Evolutionary conservation across 2,797 vertebrate genomes (phyloP), one percentile per base, ranked within the genome.

Genomic region (Sebastes itinus): DNA sequence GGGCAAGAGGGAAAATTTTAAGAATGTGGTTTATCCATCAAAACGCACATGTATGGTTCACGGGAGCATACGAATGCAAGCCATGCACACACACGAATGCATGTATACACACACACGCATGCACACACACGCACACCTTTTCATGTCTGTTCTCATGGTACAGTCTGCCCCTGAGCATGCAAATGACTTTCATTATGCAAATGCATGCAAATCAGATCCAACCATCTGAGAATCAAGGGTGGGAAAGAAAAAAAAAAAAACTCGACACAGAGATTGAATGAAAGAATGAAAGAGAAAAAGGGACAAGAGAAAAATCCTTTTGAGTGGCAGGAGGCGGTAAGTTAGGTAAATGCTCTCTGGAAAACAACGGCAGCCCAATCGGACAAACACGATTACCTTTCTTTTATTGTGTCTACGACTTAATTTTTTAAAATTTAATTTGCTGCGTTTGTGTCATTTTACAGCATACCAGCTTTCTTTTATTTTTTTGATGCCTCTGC

Each of bases 171-270:
- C 96, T 96, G 95, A 97, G 97, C 98, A 99, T 99, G 97, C 97
- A 99, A 99, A 99, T 98, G 96, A 97, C 97, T 96, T 97, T 96
- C 97, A 98, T 98, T 99, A 99, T 99, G 97, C 97, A 99, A 98
- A 99, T 99, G 79, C 93, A 99, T 99, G 98, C 97, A 99, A 99
- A 99, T 98, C 94, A 97, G 96, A 95, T 95, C 96, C 97, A 97
- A 97, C 97, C 97, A 98, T 97, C 97, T 97, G 97, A 99, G 96
- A 98, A 97, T 96, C 93, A 95, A 95, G 95, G 93, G 95, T 96
- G 95, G 95, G 95, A 95, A 95, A 94, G 87, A 84, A 94, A 94
- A 88, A 91, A 84, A 88, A 91, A 95, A 90, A 88, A 93, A 88
- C 89, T 91, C 93, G 90, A 94, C 93, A 95, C 89, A 88, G 92